Evolutionary conservation across 2,888 invertebrate species (phyloP), one percentile per base, ranked within the genome.

Genomic region (Pammene aurita): DNA sequence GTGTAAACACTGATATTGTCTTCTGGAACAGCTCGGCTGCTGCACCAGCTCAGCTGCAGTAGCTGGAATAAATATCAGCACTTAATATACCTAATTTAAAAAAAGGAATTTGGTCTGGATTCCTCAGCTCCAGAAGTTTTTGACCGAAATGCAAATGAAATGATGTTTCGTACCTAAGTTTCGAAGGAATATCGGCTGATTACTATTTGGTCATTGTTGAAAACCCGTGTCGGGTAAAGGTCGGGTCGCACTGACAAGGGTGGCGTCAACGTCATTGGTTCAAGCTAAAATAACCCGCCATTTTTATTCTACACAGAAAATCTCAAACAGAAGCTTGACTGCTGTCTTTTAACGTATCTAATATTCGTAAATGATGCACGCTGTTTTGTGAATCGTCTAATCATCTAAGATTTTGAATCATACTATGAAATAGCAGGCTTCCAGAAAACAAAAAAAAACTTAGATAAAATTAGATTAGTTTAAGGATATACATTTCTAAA

Each of bases 1-100:
- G 89, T 91, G 79, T 93, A 93, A 64, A 88, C 87, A 71, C 92
- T 92, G 61, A 93, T 92, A 0, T 90, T 87, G 38, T 86, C 84
- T 46, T 78, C 81, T 6, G 80, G 74, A 6, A 80, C 61, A 0
- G 86, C 78, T 7, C 84, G 77, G 70, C 84, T 76, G 69, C 69
- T 66, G 73, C 86, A 85, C 67, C 80, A 79, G 54, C 72, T 75
- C 26, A 83, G 75, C 90, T 91, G 81, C 58, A 69, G 60, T 38
- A 69, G 58, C 69, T 69, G 60, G 5, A 48, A 58, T 11, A 44
- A 41, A 18, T 5, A 52, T 6, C 14, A 48, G 14, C 16, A 9
- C 5, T 10, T 16, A 5, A 14, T 48, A 16, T 18, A 48, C n/a
- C 13, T 18, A 18, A 9, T 38, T 38, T 38, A 1, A 38, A 38